Evolutionary conservation across 2,113 vertebrate genomes (phyloP), one percentile per base, ranked within the genome.

Genomic region (Colinus virginianus): DNA sequence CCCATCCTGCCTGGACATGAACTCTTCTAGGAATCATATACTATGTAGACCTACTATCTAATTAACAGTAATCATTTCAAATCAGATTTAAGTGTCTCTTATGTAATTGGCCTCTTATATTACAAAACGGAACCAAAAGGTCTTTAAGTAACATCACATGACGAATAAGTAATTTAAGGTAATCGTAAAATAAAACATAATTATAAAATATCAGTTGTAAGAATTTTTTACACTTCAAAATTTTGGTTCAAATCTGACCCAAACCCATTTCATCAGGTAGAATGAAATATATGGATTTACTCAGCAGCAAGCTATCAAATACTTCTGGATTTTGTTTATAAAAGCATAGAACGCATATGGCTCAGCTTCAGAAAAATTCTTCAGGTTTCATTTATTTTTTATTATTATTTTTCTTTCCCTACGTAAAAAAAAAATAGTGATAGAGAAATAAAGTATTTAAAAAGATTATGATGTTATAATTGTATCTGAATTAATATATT

Each of bases 391-490:
- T 69, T 20, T 40, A 40, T 13, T 40, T 40, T 40, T 40, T 40
- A 40, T 40, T 40, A 40, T 40, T 36, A 36, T 36, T 36, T 36
- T 40, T 40, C 13, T 40, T 40, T 40, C 40, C 20, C 2, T 34
- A 9, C 25, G 45, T 45, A 56, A 5, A 78, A 28, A 67, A 67
- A 7, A 1, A 1, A 36, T 0, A 0, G 11, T 1, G 2, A 26
- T 6, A 59, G 11, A 48, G 43, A 51, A 58, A n/a, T 66, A 59
- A 45, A 66, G 34, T 59, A 34, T 53, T 61, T 66, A 40, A 18
- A 84, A 75, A 84, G 14, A 49, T 42, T 62, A 62, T 45, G 36
- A 79, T 19, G 10, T 66, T 69, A n/a, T 56, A 62, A 40, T 74
- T 43, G 55, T 51, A 51, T 53, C 21, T 9, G 22, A 76, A 76